Evolutionary conservation across 2,113 vertebrate genomes (phyloP).

Genomic region (Corythoichthys haematopterus): DNA sequence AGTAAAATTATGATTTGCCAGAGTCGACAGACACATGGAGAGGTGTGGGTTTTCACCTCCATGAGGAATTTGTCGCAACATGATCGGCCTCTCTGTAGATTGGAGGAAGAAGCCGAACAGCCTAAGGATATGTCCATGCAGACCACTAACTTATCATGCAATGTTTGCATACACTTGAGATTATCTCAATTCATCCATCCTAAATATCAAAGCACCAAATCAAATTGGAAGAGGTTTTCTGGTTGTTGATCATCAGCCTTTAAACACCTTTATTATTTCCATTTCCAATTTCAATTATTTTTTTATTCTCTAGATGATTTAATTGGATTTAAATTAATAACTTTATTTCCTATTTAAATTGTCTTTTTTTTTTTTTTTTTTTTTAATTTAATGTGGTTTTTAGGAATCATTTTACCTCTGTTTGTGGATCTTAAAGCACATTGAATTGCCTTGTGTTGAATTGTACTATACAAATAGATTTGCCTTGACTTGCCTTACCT

Average conservation of each 20-base stretch:
- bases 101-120: constrained; percentile 1
- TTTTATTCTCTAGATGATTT: too few species aligned
- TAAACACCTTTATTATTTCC: background rate
- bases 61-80: constrained; percentile 67
- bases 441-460: too few species aligned
- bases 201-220: constrained; percentile 6
- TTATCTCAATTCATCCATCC: background rate
- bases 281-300: too few species aligned
- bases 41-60: constrained; percentile 49
- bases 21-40: constrained; percentile 48
- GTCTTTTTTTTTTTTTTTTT: too few species aligned
- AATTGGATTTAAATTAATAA: too few species aligned
- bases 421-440: too few species aligned
- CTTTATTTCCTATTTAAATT: too few species aligned
- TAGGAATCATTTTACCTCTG: too few species aligned
- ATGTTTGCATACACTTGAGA: background rate
- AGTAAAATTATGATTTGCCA: constrained; percentile 40
- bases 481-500: background rate
- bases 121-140: background rate
- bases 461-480: too few species aligned
- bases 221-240: background rate
- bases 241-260: background rate
- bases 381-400: too few species aligned
- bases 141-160: background rate
- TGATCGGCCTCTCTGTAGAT: constrained; percentile 21